Evolutionary conservation across 2,797 vertebrate genomes (phyloP).

Genomic region (Karalla daura): DNA sequence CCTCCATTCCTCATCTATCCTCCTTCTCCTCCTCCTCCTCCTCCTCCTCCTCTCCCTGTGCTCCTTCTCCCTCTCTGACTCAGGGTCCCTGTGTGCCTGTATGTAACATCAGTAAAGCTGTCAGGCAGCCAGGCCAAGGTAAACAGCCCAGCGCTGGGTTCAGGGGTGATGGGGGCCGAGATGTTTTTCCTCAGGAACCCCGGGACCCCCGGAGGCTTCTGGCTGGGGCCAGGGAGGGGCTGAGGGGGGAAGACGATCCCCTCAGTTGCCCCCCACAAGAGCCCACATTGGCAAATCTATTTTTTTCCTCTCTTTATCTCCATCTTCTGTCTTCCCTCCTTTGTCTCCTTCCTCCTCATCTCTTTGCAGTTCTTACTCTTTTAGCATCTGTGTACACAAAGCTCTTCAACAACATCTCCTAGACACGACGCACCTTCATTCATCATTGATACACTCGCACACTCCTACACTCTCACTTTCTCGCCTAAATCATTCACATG

Average conservation of each 20-base stretch:
- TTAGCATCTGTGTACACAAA: constrained; percentile 92
- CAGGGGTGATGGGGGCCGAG: constrained; percentile 97
- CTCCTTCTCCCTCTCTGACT: constrained; percentile 79
- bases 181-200: constrained; percentile 97
- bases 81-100: constrained; percentile 92
- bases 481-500: constrained; percentile 88
- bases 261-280: constrained; percentile 80
- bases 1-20: constrained; percentile 50
- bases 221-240: constrained; percentile 88
- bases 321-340: constrained; percentile 32
- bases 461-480: constrained; percentile 58
- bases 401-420: constrained; percentile 84
- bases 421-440: constrained; percentile 80
- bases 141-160: constrained; percentile 97
- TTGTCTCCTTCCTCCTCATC: constrained; percentile 55
- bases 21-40: constrained; percentile 65
- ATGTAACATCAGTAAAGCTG: constrained; percentile 99
- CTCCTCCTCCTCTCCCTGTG: constrained; percentile 38
- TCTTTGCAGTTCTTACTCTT: constrained; percentile 2
- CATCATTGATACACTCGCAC: constrained; percentile 72
- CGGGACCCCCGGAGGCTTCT: constrained; percentile 87
- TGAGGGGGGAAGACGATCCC: constrained; percentile 81
- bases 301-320: constrained; percentile 62
- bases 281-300: constrained; percentile 61
- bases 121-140: constrained; percentile 96